A percentile compares a stretch with the other conserved stretches of the same genome.
Evolutionary conservation across 2,888 invertebrate genomes (phyloP).

Genomic region (Epiblema foenella): DNA sequence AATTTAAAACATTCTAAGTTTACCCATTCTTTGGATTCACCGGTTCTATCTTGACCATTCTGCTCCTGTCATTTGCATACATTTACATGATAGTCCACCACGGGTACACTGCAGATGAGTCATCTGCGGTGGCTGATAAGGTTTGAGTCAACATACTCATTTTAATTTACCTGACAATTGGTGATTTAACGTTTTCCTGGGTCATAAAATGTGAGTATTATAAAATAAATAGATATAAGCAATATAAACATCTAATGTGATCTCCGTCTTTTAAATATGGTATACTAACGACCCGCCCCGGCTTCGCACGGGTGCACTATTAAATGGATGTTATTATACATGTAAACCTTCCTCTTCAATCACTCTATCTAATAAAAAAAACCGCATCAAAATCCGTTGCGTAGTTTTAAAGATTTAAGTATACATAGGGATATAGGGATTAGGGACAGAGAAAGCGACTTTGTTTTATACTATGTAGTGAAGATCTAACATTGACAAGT

Average conservation of each 20-base stretch:
- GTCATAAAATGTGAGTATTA: neutral
- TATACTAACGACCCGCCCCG: too few relatives aligned
- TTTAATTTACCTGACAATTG: slow-evolving; percentile 8
- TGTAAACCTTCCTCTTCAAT: too few relatives aligned
- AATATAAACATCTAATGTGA: neutral
- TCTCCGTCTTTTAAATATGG: neutral
- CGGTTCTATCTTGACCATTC: slow-evolving; percentile 32
- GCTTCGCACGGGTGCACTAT: too few relatives aligned
- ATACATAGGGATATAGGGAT: too few relatives aligned
- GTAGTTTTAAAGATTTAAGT: too few relatives aligned
- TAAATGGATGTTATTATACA: too few relatives aligned
- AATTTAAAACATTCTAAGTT: slow-evolving; percentile 1
- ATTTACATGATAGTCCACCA: slow-evolving; percentile 77
- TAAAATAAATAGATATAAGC: too few relatives aligned
- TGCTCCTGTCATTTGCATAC: slow-evolving; percentile 66
- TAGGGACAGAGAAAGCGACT: too few relatives aligned
- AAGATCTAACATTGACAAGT: slow-evolving; percentile 32
- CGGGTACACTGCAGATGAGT: slow-evolving; percentile 57
- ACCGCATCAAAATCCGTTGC: too few relatives aligned
- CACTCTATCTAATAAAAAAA: too few relatives aligned
- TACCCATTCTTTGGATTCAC: slow-evolving; percentile 8
- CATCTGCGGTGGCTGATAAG: slow-evolving; percentile 45
- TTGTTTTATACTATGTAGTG: too few relatives aligned
- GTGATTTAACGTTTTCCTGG: neutral
- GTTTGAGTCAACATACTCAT: slow-evolving; percentile 4